Evolutionary conservation across 1,140 invertebrate species (phyloP).

Genomic region (Temnothorax curvispinosus): DNA sequence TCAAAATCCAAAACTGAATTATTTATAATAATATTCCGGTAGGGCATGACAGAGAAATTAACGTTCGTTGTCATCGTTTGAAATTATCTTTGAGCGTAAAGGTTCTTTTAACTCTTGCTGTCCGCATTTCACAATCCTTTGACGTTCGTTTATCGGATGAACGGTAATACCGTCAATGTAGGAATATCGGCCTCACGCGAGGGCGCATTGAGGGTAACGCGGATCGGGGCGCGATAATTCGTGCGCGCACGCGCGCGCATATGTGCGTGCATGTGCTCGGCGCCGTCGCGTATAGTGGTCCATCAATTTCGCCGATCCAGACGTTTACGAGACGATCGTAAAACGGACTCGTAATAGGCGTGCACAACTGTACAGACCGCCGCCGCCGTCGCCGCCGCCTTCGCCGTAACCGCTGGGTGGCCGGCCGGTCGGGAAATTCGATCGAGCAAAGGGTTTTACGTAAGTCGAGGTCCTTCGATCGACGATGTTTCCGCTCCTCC

Average conservation of each 20-base stretch:
- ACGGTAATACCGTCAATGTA: neutral
- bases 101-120: neutral
- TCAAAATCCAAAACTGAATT: neutral
- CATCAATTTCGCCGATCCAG: slow-evolving; percentile 79
- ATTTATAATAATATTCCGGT: neutral
- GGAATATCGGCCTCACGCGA: slow-evolving; percentile 3
- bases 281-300: slow-evolving; percentile 73
- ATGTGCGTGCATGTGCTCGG: slow-evolving; percentile 9
- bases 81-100: neutral
- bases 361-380: slow-evolving; percentile 52
- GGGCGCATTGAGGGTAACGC: slow-evolving; percentile 20
- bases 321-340: slow-evolving; percentile 83
- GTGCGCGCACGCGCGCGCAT: neutral
- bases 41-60: neutral
- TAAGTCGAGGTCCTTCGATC: slow-evolving; percentile 70
- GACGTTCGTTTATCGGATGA: neutral
- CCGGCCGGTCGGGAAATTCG: slow-evolving; percentile 74
- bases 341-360: slow-evolving; percentile 73
- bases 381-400: slow-evolving; percentile 14
- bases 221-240: slow-evolving; percentile 6
- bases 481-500: slow-evolving; percentile 11
- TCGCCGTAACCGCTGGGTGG: neutral
- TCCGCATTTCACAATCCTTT: neutral
- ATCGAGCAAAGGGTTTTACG: slow-evolving; percentile 76
- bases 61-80: neutral